These are phyloP conservation scores for Parazoanthus swiftii DNA, from an alignment of 92 coral and sea anemone species.

Conservation along the genomic window DNA sequence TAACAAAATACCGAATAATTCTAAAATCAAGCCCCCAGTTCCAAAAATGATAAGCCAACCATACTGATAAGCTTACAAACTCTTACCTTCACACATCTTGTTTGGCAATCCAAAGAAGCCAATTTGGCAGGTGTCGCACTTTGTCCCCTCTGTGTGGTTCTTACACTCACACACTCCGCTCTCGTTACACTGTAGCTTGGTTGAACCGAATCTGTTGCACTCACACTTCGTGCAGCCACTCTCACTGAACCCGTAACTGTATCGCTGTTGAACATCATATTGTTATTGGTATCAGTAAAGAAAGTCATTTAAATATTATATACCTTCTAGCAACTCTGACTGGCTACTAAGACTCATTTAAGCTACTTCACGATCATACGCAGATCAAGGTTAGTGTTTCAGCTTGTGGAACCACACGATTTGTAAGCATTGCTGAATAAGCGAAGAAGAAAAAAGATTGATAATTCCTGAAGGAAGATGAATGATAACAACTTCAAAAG, in stretches of 20 bases:
- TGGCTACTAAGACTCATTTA: not conserved
- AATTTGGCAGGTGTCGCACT: slow-evolving; percentile 80
- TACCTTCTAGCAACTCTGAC: not conserved
- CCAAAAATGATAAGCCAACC: not conserved
- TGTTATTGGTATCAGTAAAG: not conserved
- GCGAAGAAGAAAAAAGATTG: no score
- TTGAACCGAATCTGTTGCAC: slow-evolving; percentile 86
- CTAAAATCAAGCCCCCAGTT: not conserved
- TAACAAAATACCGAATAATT: no score
- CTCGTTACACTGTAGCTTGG: slow-evolving; percentile 82
- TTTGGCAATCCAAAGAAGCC: slow-evolving; percentile 88
- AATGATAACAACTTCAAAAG: no score
- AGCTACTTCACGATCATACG: no score
- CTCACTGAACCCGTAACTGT: slow-evolving; percentile 82
- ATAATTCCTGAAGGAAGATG: no score
- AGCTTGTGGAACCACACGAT: no score
- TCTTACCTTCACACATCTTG: slow-evolving; percentile 77
- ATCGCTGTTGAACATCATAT: slow-evolving; percentile 34
- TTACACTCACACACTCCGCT: slow-evolving; percentile 86
- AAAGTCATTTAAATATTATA: not conserved
- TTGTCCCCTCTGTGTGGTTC: slow-evolving; percentile 76
- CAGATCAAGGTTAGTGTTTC: no score
- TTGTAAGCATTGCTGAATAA: no score
- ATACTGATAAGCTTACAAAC: not conserved
- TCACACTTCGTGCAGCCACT: slow-evolving; percentile 82